These are phyloP conservation scores for Caenorhabditis becei DNA, from an alignment of 2,888 invertebrate species.

Conservation along the genomic window DNA sequence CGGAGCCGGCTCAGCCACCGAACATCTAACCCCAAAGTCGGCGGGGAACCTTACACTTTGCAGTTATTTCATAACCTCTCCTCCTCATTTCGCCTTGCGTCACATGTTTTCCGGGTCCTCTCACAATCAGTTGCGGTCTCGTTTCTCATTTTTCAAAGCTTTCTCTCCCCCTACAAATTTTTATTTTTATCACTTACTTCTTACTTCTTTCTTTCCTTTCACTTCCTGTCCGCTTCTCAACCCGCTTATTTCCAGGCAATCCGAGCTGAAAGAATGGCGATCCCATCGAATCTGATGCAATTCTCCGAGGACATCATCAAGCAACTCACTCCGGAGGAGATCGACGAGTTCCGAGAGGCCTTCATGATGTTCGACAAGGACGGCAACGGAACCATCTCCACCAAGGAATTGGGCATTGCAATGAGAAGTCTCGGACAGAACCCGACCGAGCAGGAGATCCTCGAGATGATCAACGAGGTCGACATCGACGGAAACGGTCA, in stretches of 20 bases:
- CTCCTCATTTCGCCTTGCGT: constrained; percentile 32
- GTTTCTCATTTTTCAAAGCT: constrained; percentile 38
- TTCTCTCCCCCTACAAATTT: constrained; percentile 9
- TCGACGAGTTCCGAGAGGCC: constrained; percentile 81
- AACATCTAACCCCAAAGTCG: not conserved
- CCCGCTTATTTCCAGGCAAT: constrained; percentile 46
- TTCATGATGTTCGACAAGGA: constrained; percentile 82
- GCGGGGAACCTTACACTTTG: not conserved
- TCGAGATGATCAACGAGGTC: constrained; percentile 82
- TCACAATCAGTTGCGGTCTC: constrained; percentile 58
- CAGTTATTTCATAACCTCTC: constrained; percentile 46
- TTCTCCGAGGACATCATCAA: constrained; percentile 81
- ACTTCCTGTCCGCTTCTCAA: not conserved
- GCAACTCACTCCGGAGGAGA: constrained; percentile 81
- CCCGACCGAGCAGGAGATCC: constrained; percentile 81
- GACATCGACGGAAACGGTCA: constrained; percentile 81
- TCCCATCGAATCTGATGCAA: constrained; percentile 76
- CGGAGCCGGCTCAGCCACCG: too few species aligned
- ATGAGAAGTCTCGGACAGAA: constrained; percentile 82
- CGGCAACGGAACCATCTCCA: constrained; percentile 82
- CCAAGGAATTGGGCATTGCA: constrained; percentile 82
- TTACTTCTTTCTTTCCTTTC: constrained; percentile 6
- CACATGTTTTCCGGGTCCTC: constrained; percentile 51
- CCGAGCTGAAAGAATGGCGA: constrained; percentile 64
- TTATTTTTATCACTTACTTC: constrained; percentile 42